phyloP scores from a whole-genome alignment of 1,140 invertebrate species.

The Drosophila guanche region DNA sequence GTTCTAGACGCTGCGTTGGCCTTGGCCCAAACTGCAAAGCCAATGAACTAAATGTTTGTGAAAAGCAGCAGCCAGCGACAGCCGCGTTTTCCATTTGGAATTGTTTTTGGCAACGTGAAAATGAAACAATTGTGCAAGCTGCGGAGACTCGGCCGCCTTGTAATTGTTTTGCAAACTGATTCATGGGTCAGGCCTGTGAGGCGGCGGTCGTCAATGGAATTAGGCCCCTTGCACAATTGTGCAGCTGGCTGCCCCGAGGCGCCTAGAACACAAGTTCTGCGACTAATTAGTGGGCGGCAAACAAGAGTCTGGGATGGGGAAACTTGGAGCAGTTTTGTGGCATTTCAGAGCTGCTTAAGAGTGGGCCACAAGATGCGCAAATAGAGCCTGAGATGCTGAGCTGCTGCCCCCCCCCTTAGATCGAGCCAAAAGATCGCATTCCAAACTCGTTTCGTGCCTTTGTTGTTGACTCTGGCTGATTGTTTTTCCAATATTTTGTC shows the following conservation, averaged over 20 bases:
- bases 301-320: slow-evolving; percentile 8
- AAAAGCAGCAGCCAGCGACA: slow-evolving; percentile 54
- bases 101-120: slow-evolving; percentile 71
- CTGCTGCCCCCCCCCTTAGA: neutral
- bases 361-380: slow-evolving; percentile 23
- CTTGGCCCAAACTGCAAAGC: slow-evolving; percentile 76
- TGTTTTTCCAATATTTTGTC: slow-evolving; percentile 63
- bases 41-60: slow-evolving; percentile 82
- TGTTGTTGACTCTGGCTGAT: slow-evolving; percentile 15
- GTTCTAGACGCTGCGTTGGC: slow-evolving; percentile 20
- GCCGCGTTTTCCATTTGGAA: slow-evolving; percentile 32
- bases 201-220: slow-evolving; percentile 1
- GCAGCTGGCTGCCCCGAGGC: slow-evolving; percentile 44
- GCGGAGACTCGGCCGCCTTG: slow-evolving; percentile 27
- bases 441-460: slow-evolving; percentile 52
- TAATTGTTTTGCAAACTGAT: slow-evolving; percentile 69
- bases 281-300: slow-evolving; percentile 36
- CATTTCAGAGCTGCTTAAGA: slow-evolving; percentile 55
- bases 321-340: slow-evolving; percentile 48
- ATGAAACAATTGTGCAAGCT: slow-evolving; percentile 80
- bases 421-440: slow-evolving; percentile 39
- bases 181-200: slow-evolving; percentile 41
- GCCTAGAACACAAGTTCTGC: slow-evolving; percentile 26
- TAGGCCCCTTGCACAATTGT: slow-evolving; percentile 48
- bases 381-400: slow-evolving; percentile 1